Percentiles rank a stretch among this genome's conserved stretches.
Conservation (phyloP, 1,140 invertebrate species). For the Lepidotrigona ventralis region DNA sequence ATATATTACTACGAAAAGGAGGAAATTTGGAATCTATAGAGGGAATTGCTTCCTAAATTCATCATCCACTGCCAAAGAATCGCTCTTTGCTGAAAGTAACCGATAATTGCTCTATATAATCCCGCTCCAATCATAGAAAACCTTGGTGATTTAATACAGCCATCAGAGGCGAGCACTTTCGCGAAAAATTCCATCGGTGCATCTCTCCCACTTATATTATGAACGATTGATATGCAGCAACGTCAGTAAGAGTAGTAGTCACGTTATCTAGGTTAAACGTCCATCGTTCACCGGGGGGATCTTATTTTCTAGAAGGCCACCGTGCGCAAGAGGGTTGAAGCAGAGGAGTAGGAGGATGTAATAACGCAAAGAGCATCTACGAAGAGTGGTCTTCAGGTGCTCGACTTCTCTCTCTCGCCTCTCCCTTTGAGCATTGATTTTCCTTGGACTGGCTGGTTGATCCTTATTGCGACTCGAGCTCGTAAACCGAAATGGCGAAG, state of each 20-base stretch:
- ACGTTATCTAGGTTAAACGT: conserved; percentile 46
- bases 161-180: not conserved
- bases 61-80: not conserved
- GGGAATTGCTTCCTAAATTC: not conserved
- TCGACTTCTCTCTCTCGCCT: conserved; percentile 15
- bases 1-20: too few species aligned
- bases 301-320: conserved; percentile 37
- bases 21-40: too few species aligned
- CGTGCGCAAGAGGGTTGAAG: not conserved
- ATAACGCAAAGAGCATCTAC: conserved; percentile 60
- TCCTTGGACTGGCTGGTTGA: not conserved
- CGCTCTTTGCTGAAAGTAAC: not conserved
- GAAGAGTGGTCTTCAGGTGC: conserved; percentile 46
- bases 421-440: conserved; percentile 54
- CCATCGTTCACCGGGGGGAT: conserved; percentile 28
- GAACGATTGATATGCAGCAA: not conserved
- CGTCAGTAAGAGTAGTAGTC: not conserved
- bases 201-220: not conserved
- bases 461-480: conserved; percentile 23
- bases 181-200: not conserved
- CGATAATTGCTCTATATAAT: not conserved
- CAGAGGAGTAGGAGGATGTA: conserved; percentile 25
- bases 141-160: not conserved
- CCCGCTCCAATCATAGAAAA: not conserved
- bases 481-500: conserved; percentile 21